A percentile compares a stretch with the other conserved stretches of the same genome.
These are phyloP conservation scores for Distichodus sexfasciatus DNA, from an alignment of 2,797 vertebrate species.

Conservation along the genomic window DNA sequence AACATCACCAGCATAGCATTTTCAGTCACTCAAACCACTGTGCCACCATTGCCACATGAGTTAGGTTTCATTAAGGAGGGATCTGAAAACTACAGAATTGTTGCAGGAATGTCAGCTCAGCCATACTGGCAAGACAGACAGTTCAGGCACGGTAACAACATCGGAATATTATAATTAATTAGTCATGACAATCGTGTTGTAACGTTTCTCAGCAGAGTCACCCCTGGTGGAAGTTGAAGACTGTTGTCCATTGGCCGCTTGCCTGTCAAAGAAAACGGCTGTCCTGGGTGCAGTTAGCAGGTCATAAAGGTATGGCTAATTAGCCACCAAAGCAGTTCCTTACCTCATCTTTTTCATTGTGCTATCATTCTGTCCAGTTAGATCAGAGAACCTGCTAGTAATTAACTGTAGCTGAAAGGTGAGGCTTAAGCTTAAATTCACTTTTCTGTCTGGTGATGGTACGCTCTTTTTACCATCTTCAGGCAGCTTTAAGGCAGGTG, in stretches of 20 bases:
- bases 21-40: too few relatives aligned
- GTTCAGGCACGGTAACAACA: neutral
- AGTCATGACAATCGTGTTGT: neutral
- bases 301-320: conserved; percentile 86
- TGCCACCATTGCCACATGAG: too few relatives aligned
- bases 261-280: conserved; percentile 87
- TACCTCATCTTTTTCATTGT: too few relatives aligned
- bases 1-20: too few relatives aligned
- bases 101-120: too few relatives aligned
- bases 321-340: neutral
- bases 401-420: too few relatives aligned
- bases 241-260: conserved; percentile 89
- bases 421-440: too few relatives aligned
- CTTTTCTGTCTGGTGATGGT: neutral
- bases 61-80: too few relatives aligned
- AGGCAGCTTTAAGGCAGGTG: conserved; percentile 97
- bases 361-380: too few relatives aligned
- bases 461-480: conserved; percentile 18
- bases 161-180: neutral
- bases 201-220: conserved; percentile 75
- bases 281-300: conserved; percentile 95
- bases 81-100: too few relatives aligned
- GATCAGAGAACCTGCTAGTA: too few relatives aligned
- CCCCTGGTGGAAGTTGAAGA: conserved; percentile 93
- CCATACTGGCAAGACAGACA: too few relatives aligned